Base-by-base conservation (phyloP, 2,113 vertebrate species). In the Chrysochloris asiatica region DNA sequence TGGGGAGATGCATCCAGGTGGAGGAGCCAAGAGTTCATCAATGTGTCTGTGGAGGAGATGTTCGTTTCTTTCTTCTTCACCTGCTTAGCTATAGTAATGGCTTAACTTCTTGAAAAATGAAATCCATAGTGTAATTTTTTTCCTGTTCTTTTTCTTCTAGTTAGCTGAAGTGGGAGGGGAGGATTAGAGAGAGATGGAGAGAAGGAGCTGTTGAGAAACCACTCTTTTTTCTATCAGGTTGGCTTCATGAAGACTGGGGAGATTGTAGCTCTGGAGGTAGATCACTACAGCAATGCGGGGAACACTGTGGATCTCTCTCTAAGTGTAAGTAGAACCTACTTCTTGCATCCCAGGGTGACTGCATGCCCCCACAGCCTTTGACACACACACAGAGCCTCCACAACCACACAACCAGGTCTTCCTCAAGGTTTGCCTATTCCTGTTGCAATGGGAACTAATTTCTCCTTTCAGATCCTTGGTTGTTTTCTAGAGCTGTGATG, bases 251-350 rank as follows among this genome's bases (percentile, higher is more conserved):
- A 98, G 95, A 98, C 97, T 3, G 99, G 99, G 28, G 98, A 96
- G 92, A 95, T 99, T 0, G 97, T 98, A 52, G 98, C 99, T 36
- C 94, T 99, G 92, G 98, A 99, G 21, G 98, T 99, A 47, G 97
- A 97, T 0, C 98, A 98, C 89, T 99, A 99, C 97, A 96, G 97
- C 91, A 99, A 99, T 8, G 97, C 94, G 0, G 99, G 99, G 33
- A 99, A 99, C 97, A 98, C 98, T 28, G 4, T 92, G 93, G 99
- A 99, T 85, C 98, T 99, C 9, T 99, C 99, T 80, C 76, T 96
- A 0, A 93, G 98, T 16, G 99, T 99, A 97, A 98, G 99, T 98
- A 81, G 67, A 50, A 54, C 26, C 8, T 6, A 0, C 6, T 24
- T 21, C 4, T 8, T 28, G 26, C 28, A 1, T 21, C n/a, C 38